Evolutionary conservation across 1,140 invertebrate species (phyloP).

Genomic region (Mycetomoellerius zeteki): DNA sequence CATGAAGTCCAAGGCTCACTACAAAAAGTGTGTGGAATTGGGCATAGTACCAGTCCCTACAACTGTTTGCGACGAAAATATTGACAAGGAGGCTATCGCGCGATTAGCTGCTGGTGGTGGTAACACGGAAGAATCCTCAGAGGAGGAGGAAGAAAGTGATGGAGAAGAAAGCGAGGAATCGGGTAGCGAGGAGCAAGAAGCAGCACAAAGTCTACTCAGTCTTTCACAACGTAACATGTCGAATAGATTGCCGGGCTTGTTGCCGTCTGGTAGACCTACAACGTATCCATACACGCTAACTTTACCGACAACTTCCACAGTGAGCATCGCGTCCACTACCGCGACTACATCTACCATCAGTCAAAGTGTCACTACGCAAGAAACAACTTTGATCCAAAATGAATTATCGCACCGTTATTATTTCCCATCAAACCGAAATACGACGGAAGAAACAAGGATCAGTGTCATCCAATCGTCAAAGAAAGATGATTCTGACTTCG

Average conservation of each 20-base stretch:
- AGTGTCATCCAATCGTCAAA: constrained; percentile 79
- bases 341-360: constrained; percentile 69
- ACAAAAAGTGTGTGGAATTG: constrained; percentile 96
- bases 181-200: constrained; percentile 92
- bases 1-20: constrained; percentile 99
- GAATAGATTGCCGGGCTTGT: constrained; percentile 87
- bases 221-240: constrained; percentile 88
- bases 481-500: constrained; percentile 77
- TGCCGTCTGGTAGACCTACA: constrained; percentile 87
- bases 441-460: constrained; percentile 76
- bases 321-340: constrained; percentile 56
- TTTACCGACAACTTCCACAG: constrained; percentile 68
- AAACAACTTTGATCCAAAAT: constrained; percentile 78
- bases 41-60: constrained; percentile 93
- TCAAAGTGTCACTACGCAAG: constrained; percentile 63
- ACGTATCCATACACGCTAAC: constrained; percentile 89
- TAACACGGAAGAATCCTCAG: constrained; percentile 83
- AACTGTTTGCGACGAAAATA: constrained; percentile 91
- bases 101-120: constrained; percentile 84
- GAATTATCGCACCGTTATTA: constrained; percentile 83
- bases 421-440: constrained; percentile 82
- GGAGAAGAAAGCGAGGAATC: constrained; percentile 88
- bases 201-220: constrained; percentile 94
- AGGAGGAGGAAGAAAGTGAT: constrained; percentile 89
- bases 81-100: constrained; percentile 90